These are phyloP conservation scores for Lasioglossum zephyrum DNA, from an alignment of 2,888 invertebrate genomes.

Conservation along the genomic window DNA sequence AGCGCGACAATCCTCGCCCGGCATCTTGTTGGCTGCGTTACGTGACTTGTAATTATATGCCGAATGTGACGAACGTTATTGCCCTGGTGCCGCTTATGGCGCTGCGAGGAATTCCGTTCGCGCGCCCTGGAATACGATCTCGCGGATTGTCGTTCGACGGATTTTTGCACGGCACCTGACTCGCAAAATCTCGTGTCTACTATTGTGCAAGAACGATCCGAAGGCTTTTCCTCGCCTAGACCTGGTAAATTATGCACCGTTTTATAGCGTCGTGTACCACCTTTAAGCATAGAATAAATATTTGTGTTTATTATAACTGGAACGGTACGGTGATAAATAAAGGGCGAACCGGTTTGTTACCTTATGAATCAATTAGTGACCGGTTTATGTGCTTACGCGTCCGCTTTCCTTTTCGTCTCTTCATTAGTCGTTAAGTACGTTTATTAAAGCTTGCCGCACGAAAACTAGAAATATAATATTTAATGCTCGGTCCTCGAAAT, in stretches of 20 bases:
- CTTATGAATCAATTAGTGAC: not conserved
- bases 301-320: not conserved
- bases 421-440: not conserved
- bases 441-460: not conserved
- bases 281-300: not conserved
- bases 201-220: not conserved
- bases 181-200: not conserved
- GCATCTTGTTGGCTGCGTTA: conserved; percentile 67
- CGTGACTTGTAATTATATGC: conserved; percentile 75
- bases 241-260: not conserved
- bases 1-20: conserved; percentile 53
- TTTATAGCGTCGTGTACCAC: not conserved
- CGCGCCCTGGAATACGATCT: not conserved
- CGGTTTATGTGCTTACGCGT: not conserved
- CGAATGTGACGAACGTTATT: conserved; percentile 54
- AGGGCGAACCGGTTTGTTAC: not conserved
- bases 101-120: conserved; percentile 39
- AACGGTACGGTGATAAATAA: not conserved
- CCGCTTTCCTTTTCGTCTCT: not conserved
- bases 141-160: conserved; percentile 2
- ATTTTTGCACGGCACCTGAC: not conserved
- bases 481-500: too few species aligned
- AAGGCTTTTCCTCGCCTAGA: not conserved
- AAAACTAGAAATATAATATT: too few species aligned
- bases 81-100: conserved; percentile 34